phyloP scores from a whole-genome alignment of 2,797 vertebrate genomes.

The Acrocephalus scirpaceus region DNA sequence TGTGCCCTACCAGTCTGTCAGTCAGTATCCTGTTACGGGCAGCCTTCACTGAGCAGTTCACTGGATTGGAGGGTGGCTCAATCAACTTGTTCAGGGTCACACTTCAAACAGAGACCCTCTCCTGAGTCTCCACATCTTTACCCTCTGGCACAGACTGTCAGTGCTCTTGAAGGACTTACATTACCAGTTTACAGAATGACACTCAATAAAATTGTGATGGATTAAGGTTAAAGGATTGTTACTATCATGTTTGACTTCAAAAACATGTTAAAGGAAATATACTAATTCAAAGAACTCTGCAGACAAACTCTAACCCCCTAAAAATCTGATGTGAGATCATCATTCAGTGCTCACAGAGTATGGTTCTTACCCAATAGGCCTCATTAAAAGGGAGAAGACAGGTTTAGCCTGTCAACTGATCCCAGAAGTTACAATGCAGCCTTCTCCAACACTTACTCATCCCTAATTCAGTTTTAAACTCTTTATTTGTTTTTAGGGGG shows the following conservation, averaged over 20 bases:
- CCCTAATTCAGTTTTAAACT: not conserved
- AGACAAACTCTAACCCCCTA: not conserved
- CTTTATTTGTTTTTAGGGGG: not conserved
- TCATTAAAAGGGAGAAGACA: fast-evolving
- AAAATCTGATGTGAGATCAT: too few species aligned
- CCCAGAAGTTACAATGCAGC: not conserved
- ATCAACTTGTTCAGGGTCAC: not conserved
- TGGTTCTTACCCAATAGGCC: not conserved
- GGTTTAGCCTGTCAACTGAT: fast-evolving
- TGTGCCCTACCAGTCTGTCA: not conserved
- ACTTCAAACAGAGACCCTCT: not conserved
- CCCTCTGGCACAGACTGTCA: fast-evolving
- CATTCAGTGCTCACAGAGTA: fast-evolving
- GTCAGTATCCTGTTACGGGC: fast-evolving
- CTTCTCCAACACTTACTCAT: not conserved
- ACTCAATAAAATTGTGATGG: not conserved
- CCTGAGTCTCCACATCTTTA: not conserved
- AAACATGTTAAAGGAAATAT: not conserved
- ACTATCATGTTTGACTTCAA: not conserved
- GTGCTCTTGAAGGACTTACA: too few species aligned
- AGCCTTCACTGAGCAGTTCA: not conserved
- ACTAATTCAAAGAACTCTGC: not conserved
- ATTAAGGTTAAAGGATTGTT: not conserved
- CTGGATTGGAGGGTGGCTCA: fast-evolving
- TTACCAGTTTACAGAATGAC: not conserved